Conservation (phyloP, 2,888 invertebrate genomes). For the Brassicogethes aeneus region DNA sequence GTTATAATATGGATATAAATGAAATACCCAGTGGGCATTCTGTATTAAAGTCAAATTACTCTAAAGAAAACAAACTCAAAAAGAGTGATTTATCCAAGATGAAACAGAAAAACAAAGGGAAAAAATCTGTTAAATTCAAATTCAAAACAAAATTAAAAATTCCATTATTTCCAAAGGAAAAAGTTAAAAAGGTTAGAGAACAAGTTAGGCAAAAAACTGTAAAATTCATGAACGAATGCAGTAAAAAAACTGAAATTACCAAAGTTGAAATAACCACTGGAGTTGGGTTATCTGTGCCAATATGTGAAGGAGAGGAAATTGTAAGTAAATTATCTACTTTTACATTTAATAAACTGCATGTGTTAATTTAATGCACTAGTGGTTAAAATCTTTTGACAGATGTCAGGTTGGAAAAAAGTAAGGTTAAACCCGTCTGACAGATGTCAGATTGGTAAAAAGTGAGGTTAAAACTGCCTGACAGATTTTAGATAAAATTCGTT, state of each 20-base stretch:
- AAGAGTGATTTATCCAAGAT: too few species aligned
- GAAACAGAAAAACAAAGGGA: conserved; percentile 7
- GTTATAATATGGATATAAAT: conserved; percentile 4
- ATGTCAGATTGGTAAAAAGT: too few species aligned
- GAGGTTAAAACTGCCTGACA: too few species aligned
- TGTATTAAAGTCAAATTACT: conserved; percentile 21
- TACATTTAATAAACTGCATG: too few species aligned
- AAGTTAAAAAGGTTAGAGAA: conserved; percentile 16
- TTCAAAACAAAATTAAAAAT: conserved; percentile 23
- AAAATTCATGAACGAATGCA: conserved; percentile 15
- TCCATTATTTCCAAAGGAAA: too few species aligned
- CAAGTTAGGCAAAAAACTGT: conserved; percentile 16
- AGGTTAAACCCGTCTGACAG: too few species aligned
- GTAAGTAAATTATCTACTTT: conserved; percentile 18
- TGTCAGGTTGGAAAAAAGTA: too few species aligned
- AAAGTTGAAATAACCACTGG: conserved; percentile 40
- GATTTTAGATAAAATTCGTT: too few species aligned
- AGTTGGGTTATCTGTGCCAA: conserved; percentile 46
- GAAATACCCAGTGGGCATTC: conserved; percentile 23
- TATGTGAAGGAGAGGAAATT: conserved; percentile 48
- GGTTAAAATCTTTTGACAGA: too few species aligned
- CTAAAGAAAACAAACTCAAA: conserved; percentile 9
- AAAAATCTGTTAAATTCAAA: conserved; percentile 24
- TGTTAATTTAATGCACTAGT: too few species aligned
- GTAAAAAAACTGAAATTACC: conserved; percentile 15